Conservation (phyloP, 35 echinoderm and acorn worm genomes). For the Diadema setosum region DNA sequence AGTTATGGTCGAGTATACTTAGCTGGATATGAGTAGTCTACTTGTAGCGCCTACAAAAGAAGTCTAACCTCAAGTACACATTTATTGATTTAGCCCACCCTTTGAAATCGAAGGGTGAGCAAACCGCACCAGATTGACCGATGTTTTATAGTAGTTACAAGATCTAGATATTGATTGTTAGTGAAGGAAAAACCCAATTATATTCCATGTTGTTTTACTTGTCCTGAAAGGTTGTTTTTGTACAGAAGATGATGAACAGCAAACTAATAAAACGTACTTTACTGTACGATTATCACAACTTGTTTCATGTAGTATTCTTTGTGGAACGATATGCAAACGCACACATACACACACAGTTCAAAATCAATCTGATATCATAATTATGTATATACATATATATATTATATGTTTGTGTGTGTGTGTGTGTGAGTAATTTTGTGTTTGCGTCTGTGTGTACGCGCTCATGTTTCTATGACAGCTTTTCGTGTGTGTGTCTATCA, state of each 20-base stretch:
- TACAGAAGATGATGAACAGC: conserved; percentile 23
- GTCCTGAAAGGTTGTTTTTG: conserved; percentile 11
- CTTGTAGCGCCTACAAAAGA: background rate
- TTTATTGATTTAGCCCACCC: background rate
- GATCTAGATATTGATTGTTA: background rate
- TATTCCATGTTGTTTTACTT: conserved; percentile 24
- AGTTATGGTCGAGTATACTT: background rate
- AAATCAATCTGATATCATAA: no score
- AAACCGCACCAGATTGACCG: background rate
- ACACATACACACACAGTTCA: no score
- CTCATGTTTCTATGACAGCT: no score
- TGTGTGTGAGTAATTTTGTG: no score
- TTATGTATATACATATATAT: no score
- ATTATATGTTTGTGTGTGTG: no score
- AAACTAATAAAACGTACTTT: conserved; percentile 23
- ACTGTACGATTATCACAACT: conserved; percentile 11
- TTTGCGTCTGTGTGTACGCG: no score
- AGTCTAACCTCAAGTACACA: background rate
- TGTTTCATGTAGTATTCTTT: no score
- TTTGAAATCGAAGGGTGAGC: background rate
- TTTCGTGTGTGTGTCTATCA: no score
- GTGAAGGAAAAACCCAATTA: background rate
- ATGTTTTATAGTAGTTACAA: background rate
- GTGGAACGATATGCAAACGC: no score
- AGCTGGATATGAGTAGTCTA: background rate